Evolutionary conservation across 92 coral and sea anemone species (phyloP).

Genomic region (Plumapathes pennacea): DNA sequence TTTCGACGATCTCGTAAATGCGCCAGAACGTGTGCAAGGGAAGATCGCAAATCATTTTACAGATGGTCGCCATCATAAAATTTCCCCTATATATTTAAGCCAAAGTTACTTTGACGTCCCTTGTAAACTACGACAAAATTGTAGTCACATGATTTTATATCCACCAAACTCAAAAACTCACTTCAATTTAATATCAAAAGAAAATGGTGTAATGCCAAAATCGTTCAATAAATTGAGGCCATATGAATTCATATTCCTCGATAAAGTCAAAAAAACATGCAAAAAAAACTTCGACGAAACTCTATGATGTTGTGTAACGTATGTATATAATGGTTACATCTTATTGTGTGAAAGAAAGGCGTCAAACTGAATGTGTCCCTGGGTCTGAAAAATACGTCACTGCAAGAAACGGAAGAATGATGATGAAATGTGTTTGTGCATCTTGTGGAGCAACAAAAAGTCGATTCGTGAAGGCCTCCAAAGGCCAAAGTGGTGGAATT

Average conservation of each 20-base stretch:
- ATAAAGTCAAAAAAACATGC: not conserved
- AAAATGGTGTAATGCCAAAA: not conserved
- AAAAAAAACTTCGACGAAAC: not conserved
- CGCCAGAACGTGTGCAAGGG: slow-evolving; percentile 3
- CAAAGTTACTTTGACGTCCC: slow-evolving; percentile 21
- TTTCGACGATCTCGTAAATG: slow-evolving; percentile 20
- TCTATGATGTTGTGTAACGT: too few species aligned
- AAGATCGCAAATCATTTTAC: slow-evolving; percentile 19
- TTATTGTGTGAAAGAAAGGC: too few species aligned
- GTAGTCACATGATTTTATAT: slow-evolving; percentile 13
- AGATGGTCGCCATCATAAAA: slow-evolving; percentile 12
- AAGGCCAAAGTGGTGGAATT: too few species aligned
- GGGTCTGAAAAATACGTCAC: too few species aligned
- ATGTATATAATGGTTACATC: too few species aligned
- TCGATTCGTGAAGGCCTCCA: too few species aligned
- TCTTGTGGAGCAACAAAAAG: too few species aligned
- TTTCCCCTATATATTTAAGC: not conserved
- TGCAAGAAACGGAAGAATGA: too few species aligned
- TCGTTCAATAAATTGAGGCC: not conserved
- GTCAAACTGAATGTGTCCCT: too few species aligned
- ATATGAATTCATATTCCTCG: slow-evolving; percentile 5
- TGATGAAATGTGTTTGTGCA: too few species aligned
- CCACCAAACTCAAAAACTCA: slow-evolving; percentile 7
- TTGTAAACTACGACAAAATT: slow-evolving; percentile 1
- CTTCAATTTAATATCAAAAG: not conserved